Evolutionary conservation across 2,888 invertebrate species (phyloP), one percentile per base, ranked within the genome.

Genomic region (Sturmia bella): DNA sequence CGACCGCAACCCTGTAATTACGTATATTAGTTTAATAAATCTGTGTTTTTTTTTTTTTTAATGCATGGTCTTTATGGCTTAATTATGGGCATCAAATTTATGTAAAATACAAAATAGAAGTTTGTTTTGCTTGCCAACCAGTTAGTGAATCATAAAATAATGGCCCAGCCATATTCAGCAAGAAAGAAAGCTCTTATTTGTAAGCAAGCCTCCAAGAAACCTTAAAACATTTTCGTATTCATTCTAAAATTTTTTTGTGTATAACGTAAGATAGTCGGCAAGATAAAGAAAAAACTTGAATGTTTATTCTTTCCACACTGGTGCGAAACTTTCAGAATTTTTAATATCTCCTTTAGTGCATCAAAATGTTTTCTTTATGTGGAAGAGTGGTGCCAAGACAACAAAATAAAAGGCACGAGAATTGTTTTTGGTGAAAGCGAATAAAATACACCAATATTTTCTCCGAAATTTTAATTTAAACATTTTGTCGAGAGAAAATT

Each of bases 11-110:
- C 19, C 41, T 73, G 48, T 52, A 74, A 70, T 75, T 64, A 80
- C 41, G 52, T 11, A 64, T 13, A 13, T 48, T 63, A 45, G 56
- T 37, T 75, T 37, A 64, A 64, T 52, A 66, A 48, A 39, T 50
- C 39, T 41, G 57, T 17, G 52, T 13, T 66, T 41, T 37, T 9
- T 37, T 32, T 57, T 56, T 12, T 52, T 27, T 63, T 59, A 66
- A 45, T 48, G 50, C 39, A 9, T 45, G 70, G 66, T 52, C 66
- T 80, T 75, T 64, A 72, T 80, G 56, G 54, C 75, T 80, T 70
- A 66, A 80, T 80, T 68, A 68, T 75, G 68, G 27, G 48, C 48
- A 41, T 64, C 50, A 13, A 12, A 7, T 17, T 41, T 24, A 21
- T 15, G 0, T 32, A 7, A 37, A 15, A 19, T 48, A 17, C 15